Evolutionary conservation across 1,140 invertebrate species (phyloP), one percentile per base, ranked within the genome.

Genomic region (Dendrolimus punctatus): DNA sequence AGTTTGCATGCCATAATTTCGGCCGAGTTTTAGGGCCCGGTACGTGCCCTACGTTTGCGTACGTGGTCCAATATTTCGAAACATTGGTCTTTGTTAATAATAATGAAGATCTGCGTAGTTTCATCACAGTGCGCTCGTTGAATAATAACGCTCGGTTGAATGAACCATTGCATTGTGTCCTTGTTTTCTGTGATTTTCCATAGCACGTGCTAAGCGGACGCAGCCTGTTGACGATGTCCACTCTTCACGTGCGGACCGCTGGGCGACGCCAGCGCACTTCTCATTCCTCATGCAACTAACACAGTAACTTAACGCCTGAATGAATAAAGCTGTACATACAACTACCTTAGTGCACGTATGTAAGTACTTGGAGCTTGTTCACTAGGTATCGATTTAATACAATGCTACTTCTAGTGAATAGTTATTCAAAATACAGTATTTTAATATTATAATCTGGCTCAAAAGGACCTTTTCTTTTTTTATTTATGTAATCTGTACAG

Each of bases 161-260:
- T 83, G 82, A 85, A 83, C 82, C 76, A 80, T 85, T 85, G 82
- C 82, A 83, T 67, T 68, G 76, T 82, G 82, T 83, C 82, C 82
- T 85, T 85, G 82, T 83, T 85, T 81, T 80, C 76, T 83, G 82
- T 83, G 82, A 82, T 83, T 85, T 83, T 85, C 82, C 80, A 83
- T 75, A 68, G 73, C 76, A 73, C 73, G 77, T 76, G 77, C 50
- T 38, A 9, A 51, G n/a, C 50, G 50, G 50, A 41, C 9, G 23
- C 42, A 10, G 8, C 50, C 45, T 51, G 49, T 41, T 41, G 40
- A 37, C 37, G 50, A 43, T 44, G 45, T 6, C 36, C 42, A 43
- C 54, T 56, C 45, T 53, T 64, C 60, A 65, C 62, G 60, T 68
- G 53, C 50, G 10, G 23, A 23, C 23, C 23, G 23, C 23, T 23